Evolutionary conservation across 1,140 invertebrate genomes (phyloP).

Genomic region (Orchesella cincta): DNA sequence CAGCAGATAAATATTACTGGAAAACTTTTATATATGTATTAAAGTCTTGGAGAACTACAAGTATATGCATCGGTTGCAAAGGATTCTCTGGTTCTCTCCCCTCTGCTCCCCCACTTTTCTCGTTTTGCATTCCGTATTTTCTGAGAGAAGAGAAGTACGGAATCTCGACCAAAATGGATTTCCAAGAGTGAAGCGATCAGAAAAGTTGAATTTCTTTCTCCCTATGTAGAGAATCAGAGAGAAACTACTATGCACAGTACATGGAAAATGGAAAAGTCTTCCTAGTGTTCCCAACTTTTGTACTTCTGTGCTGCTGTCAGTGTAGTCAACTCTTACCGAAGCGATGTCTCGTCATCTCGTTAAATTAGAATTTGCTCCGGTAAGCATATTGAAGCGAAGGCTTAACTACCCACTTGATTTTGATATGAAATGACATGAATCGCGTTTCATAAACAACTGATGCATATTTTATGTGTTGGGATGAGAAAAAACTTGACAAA

Average conservation of each 20-base stretch:
- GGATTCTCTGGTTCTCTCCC: neutral
- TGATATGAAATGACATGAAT: constrained; percentile 24
- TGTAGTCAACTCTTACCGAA: no score
- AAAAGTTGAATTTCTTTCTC: neutral
- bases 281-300: no score
- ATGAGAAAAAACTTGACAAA: constrained; percentile 16
- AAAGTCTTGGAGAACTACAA: no score
- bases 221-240: no score
- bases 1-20: no score
- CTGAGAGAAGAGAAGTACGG: neutral
- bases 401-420: constrained; percentile 5
- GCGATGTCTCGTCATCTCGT: constrained; percentile 5
- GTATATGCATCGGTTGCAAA: neutral
- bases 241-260: no score
- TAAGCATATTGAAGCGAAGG: neutral
- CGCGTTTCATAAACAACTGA: neutral
- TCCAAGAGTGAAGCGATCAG: neutral
- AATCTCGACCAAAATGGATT: neutral
- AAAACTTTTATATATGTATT: no score
- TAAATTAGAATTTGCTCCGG: constrained; percentile 20
- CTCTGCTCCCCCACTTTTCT: neutral
- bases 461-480: constrained; percentile 5
- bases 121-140: neutral
- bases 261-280: no score
- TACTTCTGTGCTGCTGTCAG: no score